These are phyloP conservation scores for Hippopotamyrus pictus DNA, from an alignment of 2,797 vertebrate species.

Conservation along the genomic window DNA sequence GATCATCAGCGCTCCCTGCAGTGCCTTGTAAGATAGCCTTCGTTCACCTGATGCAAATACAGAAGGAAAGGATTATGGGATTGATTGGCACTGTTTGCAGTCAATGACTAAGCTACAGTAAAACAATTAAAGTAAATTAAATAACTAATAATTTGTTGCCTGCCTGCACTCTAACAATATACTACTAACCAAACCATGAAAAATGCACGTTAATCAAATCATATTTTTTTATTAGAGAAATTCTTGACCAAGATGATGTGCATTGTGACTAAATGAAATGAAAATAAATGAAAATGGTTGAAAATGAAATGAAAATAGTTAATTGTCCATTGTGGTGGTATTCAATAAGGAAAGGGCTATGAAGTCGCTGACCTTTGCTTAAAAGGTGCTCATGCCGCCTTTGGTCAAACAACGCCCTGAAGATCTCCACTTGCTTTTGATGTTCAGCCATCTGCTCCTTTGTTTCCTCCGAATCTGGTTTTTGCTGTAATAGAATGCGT, in stretches of 20 bases:
- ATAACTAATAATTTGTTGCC: background rate
- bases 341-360: background rate
- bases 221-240: background rate
- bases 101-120: background rate
- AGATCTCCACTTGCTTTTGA: slow-evolving; percentile 74
- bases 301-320: too few relatives aligned
- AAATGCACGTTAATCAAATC: background rate
- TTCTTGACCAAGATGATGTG: background rate
- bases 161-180: background rate
- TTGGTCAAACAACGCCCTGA: slow-evolving; percentile 84
- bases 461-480: slow-evolving; percentile 75
- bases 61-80: background rate
- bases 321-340: background rate
- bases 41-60: slow-evolving; percentile 71
- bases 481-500: slow-evolving; percentile 45
- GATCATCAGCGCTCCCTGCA: slow-evolving; percentile 95
- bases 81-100: background rate
- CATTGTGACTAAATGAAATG: too few relatives aligned
- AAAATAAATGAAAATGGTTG: too few relatives aligned
- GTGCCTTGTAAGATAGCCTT: slow-evolving; percentile 83
- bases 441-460: slow-evolving; percentile 75
- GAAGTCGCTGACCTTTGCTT: slow-evolving; percentile 72
- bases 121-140: background rate
- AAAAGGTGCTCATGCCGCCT: slow-evolving; percentile 86
- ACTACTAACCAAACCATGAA: background rate